Evolutionary conservation across 2,888 invertebrate species (phyloP), one percentile per base, ranked within the genome.

Genomic region (Ophraella communa): DNA sequence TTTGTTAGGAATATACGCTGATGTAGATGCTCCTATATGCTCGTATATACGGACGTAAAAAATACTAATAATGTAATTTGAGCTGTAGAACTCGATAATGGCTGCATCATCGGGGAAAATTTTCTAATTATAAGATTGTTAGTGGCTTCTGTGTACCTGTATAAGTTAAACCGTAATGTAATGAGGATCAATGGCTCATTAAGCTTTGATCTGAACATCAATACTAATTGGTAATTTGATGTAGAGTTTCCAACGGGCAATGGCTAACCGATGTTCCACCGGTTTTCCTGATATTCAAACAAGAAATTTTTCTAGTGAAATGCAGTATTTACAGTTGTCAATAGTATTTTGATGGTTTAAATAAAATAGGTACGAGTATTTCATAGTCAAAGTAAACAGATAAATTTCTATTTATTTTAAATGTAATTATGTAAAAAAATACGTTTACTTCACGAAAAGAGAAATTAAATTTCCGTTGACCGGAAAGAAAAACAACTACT

Each of bases 141-240:
- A 60, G 60, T 53, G 60, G 60, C 60, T 59, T 59, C 51, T 30
- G 24, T 39, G 51, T 33, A 27, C 44, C 57, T 44, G 54, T 62
- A 65, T 62, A 53, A 62, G 64, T 70, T 69, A 65, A 73, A 70
- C 68, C 70, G 67, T 67, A 66, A 67, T 66, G 59, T 76, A 77
- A 77, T 74, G 76, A 76, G 78, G 78, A 80, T 81, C 80, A 80
- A 80, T 81, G 76, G 79, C 80, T 81, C 80, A 80, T 81, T 80
- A 80, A 72, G 72, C 72, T 74, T 74, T 76, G 77, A 77, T 76
- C 77, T 74, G 76, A 77, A 76, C 78, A 77, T 76, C 79, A 77
- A 78, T 80, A 78, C 78, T 81, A 81, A 81, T 81, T 81, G 81
- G 80, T 81, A 81, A 81, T 80, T 80, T 77, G 80, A 80, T 79